Evolutionary conservation across 2,888 invertebrate genomes (phyloP), one percentile per base, ranked within the genome.

Genomic region (Polia nebulosa): DNA sequence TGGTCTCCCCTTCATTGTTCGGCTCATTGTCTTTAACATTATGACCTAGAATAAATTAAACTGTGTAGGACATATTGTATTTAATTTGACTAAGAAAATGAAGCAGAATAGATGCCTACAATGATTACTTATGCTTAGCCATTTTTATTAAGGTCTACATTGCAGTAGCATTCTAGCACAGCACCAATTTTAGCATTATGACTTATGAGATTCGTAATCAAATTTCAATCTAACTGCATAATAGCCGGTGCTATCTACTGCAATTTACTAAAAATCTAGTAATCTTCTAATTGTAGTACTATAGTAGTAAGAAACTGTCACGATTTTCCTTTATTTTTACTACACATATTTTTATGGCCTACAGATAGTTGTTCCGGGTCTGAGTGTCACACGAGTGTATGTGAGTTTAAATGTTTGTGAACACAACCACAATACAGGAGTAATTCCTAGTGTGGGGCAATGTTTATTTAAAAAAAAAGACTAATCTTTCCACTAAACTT

Each of bases 1-100:
- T 77, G 70, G 86, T 83, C 64, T 86, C 87, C 85, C 82, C 88
- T 78, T 87, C 85, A 64, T 84, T 85, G 71, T 82, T 84, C 60
- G 84, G 81, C 68, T 89, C 80, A 78, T 80, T 79, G 44, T 82
- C 78, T 80, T 80, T 87, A 49, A 78, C 72, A 56, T 74, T 83
- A 72, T 83, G 86, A 71, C 72, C 89, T 92, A 82, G 72, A 91
- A 89, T 78, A 66, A 75, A 53, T 41, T 41, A 36, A 29, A 53
- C 17, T 36, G 41, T 67, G 20, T 75, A 56, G n/a, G 13, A 25
- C 9, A n/a, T 32, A 27, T 52, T n/a, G 9, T 15, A 67, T 39
- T 52, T 9, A 41, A 34, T 20, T 45, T 3, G 6, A 39, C 20
- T 11, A 41, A 32, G 3, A 15, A 39, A 51, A 52, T 69, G 13